Evolutionary conservation across 2,113 vertebrate genomes (phyloP), one percentile per base, ranked within the genome.

Genomic region (Myxocyprinus asiaticus): DNA sequence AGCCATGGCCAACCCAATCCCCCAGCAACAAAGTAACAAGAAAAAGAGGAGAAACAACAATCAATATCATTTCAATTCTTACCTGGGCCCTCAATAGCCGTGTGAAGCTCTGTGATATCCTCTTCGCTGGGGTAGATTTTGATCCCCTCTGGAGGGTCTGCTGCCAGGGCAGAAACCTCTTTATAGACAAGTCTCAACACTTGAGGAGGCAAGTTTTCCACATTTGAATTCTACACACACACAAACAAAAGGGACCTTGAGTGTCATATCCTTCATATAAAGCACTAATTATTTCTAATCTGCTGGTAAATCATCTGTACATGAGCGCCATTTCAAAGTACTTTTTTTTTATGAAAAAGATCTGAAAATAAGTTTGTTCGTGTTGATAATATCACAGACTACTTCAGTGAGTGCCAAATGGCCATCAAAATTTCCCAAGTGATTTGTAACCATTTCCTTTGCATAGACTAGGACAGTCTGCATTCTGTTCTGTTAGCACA

Each of bases 121-220:
- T 97, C 96, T 72, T 97, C 96, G 3, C 96, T 97, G 77, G 95
- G 95, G 74, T 96, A 96, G 63, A 97, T 93, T 87, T 97, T 96
- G 83, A 97, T 97, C 51, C 96, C 96, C 63, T 96, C 96, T 0
- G 96, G 96, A 0, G 96, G 96, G 82, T 97, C 96, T 3, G 95
- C 91, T 8, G 95, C 94, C 81, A 97, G 88, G 1, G 94, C 95
- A 0, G 94, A 94, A 56, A 97, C 94, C 85, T 97, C 96, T 91
- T 96, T 97, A 88, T 96, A 97, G n/a, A 97, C 96, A 80, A 96
- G 90, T 78, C 96, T 95, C 87, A 97, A 94, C 86, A 97, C 92
- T 76, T 97, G 96, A 77, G 96, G 96, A 2, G 96, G 96, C 89
- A 97, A 90, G 89, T 97, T 97, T 91, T 97, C 96, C 88, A 97